These are phyloP conservation scores for Adoxophyes honmai DNA, from an alignment of 1,140 invertebrate genomes.

Conservation along the genomic window DNA sequence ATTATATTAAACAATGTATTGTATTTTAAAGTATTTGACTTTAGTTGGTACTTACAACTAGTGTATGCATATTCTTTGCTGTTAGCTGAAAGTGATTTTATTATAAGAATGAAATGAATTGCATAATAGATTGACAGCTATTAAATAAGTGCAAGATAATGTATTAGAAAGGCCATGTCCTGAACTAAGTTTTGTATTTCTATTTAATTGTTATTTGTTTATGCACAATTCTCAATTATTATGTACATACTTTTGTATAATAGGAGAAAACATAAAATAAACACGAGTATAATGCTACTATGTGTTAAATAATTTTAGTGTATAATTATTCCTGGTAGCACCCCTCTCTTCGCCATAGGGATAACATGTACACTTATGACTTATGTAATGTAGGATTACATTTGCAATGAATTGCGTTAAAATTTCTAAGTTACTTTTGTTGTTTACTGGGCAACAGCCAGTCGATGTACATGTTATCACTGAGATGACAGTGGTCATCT, in stretches of 20 bases:
- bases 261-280: conserved; percentile 77
- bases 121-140: conserved; percentile 73
- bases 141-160: conserved; percentile 64
- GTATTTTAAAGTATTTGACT: conserved; percentile 76
- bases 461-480: conserved; percentile 68
- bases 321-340: conserved; percentile 78
- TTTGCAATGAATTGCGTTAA: background rate
- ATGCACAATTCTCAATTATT: conserved; percentile 78
- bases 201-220: conserved; percentile 79
- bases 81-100: conserved; percentile 71
- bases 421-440: conserved; percentile 7
- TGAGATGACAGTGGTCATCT: conserved; percentile 50
- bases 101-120: conserved; percentile 68
- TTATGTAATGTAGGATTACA: background rate
- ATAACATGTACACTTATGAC: conserved; percentile 64
- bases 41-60: conserved; percentile 73
- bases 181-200: conserved; percentile 71
- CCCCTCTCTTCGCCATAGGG: conserved; percentile 77
- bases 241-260: conserved; percentile 79
- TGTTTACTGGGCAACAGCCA: background rate
- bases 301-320: conserved; percentile 77
- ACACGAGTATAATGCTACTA: conserved; percentile 77
- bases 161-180: conserved; percentile 67
- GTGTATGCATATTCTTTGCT: conserved; percentile 69
- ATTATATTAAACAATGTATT: conserved; percentile 59